These are phyloP conservation scores for Cybosia mesomella DNA, from an alignment of 2,888 invertebrate species.

Conservation along the genomic window DNA sequence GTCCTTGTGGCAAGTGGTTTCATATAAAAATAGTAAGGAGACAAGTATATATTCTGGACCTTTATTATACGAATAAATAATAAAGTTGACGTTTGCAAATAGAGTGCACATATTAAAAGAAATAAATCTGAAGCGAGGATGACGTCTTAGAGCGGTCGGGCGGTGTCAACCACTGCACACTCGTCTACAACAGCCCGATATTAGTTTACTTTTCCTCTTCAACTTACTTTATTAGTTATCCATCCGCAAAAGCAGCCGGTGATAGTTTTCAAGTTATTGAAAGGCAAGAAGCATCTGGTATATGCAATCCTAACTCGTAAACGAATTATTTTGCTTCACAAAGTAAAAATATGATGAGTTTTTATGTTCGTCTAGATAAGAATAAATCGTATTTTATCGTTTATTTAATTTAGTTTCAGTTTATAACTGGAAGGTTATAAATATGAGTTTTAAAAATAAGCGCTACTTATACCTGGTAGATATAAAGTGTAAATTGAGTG, in stretches of 20 bases:
- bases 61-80: conserved; percentile 45
- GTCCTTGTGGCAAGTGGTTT: neutral
- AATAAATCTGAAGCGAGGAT: conserved; percentile 80
- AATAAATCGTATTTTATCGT: no score
- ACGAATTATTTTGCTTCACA: conserved; percentile 13
- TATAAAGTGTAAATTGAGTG: neutral
- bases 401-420: no score
- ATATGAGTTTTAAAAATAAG: neutral
- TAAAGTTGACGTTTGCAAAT: conserved; percentile 66
- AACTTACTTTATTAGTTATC: conserved; percentile 86
- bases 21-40: conserved; percentile 2
- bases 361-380: neutral
- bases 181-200: conserved; percentile 80
- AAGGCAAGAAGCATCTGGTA: conserved; percentile 66
- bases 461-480: neutral
- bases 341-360: neutral
- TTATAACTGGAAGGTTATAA: neutral
- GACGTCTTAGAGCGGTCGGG: conserved; percentile 55
- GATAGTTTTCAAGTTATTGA: conserved; percentile 84
- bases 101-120: conserved; percentile 79
- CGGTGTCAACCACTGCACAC: conserved; percentile 52
- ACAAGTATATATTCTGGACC: conserved; percentile 40
- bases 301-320: conserved; percentile 34
- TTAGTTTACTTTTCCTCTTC: conserved; percentile 87
- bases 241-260: conserved; percentile 74